Base-by-base conservation (phyloP, 1,140 invertebrate genomes). In the Ceratina japonica region DNA sequence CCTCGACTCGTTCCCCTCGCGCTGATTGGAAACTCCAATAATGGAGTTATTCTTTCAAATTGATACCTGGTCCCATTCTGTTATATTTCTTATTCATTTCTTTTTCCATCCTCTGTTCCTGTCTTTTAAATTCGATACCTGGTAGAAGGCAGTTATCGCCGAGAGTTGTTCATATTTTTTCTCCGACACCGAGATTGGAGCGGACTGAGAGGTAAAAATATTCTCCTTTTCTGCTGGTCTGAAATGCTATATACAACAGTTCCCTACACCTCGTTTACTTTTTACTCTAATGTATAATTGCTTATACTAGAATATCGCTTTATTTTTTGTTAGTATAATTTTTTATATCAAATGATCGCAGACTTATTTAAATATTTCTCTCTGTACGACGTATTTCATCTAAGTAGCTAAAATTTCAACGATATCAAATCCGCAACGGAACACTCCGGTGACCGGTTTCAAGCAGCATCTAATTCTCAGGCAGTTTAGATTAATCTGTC, bases 21-120 rank as follows among this genome's bases (percentile, higher is more conserved):
- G 68, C 61, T 37, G 51, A 80, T 80, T 75, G 12, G 44, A 62
- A 75, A 79, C 5, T 65, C 73, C 24, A 52, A 75, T 66, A 49
- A 75, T 83, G 54, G 77, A 72, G 68, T 77, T 77, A 77, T 71
- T 77, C 68, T 52, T 37, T 72, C 15, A 72, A 71, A 72, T 63
- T 44, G 58, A 72, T 71, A 37, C n/a, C 2, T 12, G n/a, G 12
- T 31, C 5, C 24, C 15, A 16, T 4, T 63, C 13, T 37, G 3
- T 58, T 51, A 20, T 16, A n/a, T 18, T 18, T 20, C 56, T 31
- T 16, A 16, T 52, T 37, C 20, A 5, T 49, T 15, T 13, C 27
- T 16, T 16, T 71, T 62, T 63, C 15, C 31, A 7, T 54, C 37
- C 13, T 56, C 44, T 31, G 73, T 15, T 44, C 8, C 52, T 22